phyloP scores from a whole-genome alignment of 2,888 invertebrate species.

The Andrena camellia region DNA sequence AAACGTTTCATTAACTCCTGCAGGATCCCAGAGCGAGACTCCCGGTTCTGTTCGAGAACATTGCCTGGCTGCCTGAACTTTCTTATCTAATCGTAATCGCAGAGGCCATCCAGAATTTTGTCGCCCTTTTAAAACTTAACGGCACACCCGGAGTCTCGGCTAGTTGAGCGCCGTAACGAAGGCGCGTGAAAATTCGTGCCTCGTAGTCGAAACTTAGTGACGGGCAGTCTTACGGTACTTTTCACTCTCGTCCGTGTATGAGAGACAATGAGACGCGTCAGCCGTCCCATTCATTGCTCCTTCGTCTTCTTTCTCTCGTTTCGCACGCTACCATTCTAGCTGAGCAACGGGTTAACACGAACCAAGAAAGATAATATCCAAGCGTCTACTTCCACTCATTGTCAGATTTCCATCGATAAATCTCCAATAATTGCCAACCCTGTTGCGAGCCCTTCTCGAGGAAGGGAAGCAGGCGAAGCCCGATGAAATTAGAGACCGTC shows the following conservation, averaged over 20 bases:
- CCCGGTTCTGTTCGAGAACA: neutral
- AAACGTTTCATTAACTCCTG: neutral
- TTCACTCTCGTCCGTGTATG: slow-evolving; percentile 40
- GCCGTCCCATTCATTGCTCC: neutral
- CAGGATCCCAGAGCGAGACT: neutral
- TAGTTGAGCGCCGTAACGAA: slow-evolving; percentile 82
- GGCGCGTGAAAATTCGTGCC: slow-evolving; percentile 71
- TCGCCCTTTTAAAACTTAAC: slow-evolving; percentile 66
- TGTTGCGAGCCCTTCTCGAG: neutral
- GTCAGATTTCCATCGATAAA: too few species aligned
- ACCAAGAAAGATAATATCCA: too few species aligned
- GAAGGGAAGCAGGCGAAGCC: neutral
- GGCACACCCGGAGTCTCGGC: slow-evolving; percentile 71
- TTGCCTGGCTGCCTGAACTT: neutral
- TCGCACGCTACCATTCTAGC: neutral
- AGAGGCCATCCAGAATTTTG: slow-evolving; percentile 54
- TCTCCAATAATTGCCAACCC: too few species aligned
- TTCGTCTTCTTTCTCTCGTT: neutral
- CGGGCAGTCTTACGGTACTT: slow-evolving; percentile 63
- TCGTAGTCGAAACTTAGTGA: slow-evolving; percentile 62
- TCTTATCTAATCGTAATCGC: slow-evolving; percentile 47
- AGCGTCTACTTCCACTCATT: too few species aligned
- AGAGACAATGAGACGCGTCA: slow-evolving; percentile 16
- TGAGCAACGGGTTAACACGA: neutral
- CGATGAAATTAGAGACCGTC: neutral